These are phyloP conservation scores for Pristionchus mayeri DNA, from an alignment of 2,888 invertebrate genomes.

Conservation along the genomic window DNA sequence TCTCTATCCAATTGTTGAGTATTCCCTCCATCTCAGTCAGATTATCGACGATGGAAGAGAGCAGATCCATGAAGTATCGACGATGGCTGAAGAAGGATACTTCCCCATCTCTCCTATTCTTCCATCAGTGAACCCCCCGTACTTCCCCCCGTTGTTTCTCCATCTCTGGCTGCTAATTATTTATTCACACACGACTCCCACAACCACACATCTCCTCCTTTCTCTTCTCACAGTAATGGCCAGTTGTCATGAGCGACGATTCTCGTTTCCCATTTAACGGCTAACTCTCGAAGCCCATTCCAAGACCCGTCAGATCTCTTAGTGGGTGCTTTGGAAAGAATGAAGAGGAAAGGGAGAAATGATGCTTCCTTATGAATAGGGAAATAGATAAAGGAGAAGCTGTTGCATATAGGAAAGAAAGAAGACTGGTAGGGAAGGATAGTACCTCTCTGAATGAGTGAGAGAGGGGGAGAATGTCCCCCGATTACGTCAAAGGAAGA, in stretches of 20 bases:
- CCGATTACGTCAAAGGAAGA: neutral
- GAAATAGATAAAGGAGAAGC: neutral
- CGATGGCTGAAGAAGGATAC: neutral
- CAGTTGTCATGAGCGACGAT: slow-evolving; percentile 40
- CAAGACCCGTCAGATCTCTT: no score
- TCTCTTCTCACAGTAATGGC: neutral
- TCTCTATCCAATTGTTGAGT: slow-evolving; percentile 6
- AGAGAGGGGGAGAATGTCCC: neutral
- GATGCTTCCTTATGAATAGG: slow-evolving; percentile 42
- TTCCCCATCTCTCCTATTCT: neutral
- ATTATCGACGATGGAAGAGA: slow-evolving; percentile 19
- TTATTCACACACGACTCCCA: neutral
- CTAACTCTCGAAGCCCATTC: neutral
- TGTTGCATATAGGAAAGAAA: neutral
- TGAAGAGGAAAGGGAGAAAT: neutral
- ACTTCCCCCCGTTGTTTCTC: neutral
- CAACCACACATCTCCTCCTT: neutral
- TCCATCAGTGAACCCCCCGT: neutral
- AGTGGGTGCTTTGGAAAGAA: neutral
- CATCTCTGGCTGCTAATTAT: neutral
- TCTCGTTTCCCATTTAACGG: neutral
- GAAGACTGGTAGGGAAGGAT: neutral
- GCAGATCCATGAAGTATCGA: slow-evolving; percentile 20
- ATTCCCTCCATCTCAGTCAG: neutral
- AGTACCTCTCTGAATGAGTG: neutral